A percentile compares a stretch with the other conserved stretches of the same genome.
Conservation (phyloP, 2,888 invertebrate genomes). For the Himalopsyche tibetana region DNA sequence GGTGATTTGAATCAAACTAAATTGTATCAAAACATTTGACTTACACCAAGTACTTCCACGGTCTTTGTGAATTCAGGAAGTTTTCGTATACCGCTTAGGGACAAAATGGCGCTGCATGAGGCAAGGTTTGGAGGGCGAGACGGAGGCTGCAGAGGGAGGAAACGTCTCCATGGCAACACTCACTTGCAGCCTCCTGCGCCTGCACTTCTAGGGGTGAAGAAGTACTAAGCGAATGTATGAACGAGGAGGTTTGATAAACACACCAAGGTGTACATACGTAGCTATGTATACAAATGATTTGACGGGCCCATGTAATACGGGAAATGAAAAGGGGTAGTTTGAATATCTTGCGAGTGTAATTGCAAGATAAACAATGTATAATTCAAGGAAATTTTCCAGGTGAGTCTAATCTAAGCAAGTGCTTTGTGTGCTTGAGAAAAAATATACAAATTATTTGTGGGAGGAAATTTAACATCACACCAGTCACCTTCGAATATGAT, state of each 20-base stretch:
- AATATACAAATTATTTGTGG: too few relatives aligned
- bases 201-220: conserved; percentile 55
- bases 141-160: conserved; percentile 50
- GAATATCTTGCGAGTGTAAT: conserved; percentile 2
- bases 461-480: too few relatives aligned
- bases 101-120: conserved; percentile 61
- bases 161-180: conserved; percentile 58
- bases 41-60: background rate
- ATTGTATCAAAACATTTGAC: background rate
- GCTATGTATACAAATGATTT: conserved; percentile 15
- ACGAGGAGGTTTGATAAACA: conserved; percentile 18
- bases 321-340: background rate
- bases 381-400: background rate
- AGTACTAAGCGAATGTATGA: conserved; percentile 34
- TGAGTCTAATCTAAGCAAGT: too few relatives aligned
- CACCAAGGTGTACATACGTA: background rate
- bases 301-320: background rate
- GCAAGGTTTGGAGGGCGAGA: conserved; percentile 42
- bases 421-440: too few relatives aligned
- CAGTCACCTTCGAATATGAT: too few relatives aligned
- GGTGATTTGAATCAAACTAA: background rate
- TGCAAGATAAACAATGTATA: background rate
- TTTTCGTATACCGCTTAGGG: conserved; percentile 45
- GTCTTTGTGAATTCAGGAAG: background rate
- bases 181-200: conserved; percentile 58